Conservation (phyloP, 1,140 invertebrate genomes). For the Psilanteris sp. region DNA sequence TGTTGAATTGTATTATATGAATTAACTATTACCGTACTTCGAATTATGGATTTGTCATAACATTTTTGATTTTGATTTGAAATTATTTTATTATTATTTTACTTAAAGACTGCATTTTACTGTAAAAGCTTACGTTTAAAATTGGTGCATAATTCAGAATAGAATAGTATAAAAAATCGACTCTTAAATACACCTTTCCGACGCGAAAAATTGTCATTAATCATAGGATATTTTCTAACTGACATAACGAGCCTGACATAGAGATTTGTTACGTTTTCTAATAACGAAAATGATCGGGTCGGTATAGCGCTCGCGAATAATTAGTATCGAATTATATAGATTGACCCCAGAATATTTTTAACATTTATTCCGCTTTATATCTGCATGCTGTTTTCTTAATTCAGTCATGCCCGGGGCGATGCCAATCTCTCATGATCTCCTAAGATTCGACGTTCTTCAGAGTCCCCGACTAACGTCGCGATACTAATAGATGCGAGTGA, state of each 20-base stretch:
- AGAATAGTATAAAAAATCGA: too few relatives aligned
- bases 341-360: constrained; percentile 52
- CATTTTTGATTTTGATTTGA: too few relatives aligned
- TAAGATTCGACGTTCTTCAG: constrained; percentile 58
- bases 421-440: constrained; percentile 61
- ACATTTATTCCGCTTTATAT: constrained; percentile 57
- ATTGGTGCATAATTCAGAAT: too few relatives aligned
- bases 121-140: too few relatives aligned
- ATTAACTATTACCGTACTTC: too few relatives aligned
- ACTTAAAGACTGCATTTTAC: too few relatives aligned
- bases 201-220: neutral
- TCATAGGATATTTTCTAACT: neutral
- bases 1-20: too few relatives aligned
- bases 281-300: constrained; percentile 42
- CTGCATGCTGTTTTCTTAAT: constrained; percentile 62
- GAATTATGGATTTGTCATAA: too few relatives aligned
- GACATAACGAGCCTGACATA: too few relatives aligned
- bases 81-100: too few relatives aligned
- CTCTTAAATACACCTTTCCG: too few relatives aligned
- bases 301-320: constrained; percentile 41
- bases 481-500: constrained; percentile 60
- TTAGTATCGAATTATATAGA: constrained; percentile 47
- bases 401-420: constrained; percentile 47
- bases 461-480: constrained; percentile 53
- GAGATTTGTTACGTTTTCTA: constrained; percentile 11